Evolutionary conservation across 1,140 invertebrate species (phyloP).

Genomic region (Bombyx mori): DNA sequence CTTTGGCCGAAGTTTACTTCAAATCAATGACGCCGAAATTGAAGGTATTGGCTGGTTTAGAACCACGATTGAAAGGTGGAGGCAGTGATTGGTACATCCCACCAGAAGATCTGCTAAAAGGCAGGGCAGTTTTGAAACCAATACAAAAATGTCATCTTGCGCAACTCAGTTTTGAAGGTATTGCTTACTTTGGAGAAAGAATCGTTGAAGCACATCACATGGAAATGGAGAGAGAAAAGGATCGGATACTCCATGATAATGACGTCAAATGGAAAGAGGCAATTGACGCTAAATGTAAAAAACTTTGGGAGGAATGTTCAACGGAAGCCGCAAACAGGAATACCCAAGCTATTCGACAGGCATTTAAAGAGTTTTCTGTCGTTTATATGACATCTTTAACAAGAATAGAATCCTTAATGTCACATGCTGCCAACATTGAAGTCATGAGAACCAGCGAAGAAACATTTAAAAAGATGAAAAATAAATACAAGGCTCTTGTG

Average conservation of each 20-base stretch:
- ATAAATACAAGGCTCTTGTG: constrained; percentile 26
- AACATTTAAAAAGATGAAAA: constrained; percentile 29
- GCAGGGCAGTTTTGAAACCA: constrained; percentile 41
- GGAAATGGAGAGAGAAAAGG: constrained; percentile 34
- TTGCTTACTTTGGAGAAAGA: constrained; percentile 31
- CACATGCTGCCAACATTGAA: constrained; percentile 32
- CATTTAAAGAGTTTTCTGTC: constrained; percentile 38
- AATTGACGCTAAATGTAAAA: constrained; percentile 21
- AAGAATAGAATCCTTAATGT: constrained; percentile 40
- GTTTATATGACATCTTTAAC: constrained; percentile 39
- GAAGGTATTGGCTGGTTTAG: constrained; percentile 46
- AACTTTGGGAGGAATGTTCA: constrained; percentile 28
- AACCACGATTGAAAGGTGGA: constrained; percentile 49
- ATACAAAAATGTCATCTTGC: constrained; percentile 31
- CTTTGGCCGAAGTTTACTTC: constrained; percentile 48
- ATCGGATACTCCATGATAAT: constrained; percentile 25
- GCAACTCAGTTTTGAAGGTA: constrained; percentile 38
- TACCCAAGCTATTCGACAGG: constrained; percentile 35
- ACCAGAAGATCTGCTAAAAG: constrained; percentile 36
- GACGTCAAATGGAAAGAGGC: constrained; percentile 38
- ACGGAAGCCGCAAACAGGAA: constrained; percentile 29
- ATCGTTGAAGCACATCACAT: constrained; percentile 28
- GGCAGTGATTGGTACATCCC: constrained; percentile 49
- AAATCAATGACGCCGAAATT: constrained; percentile 48
- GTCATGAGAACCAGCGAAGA: constrained; percentile 32